phyloP scores from a whole-genome alignment of 53 echinoderm and acorn worm species.

The Paracentrotus lividus region DNA sequence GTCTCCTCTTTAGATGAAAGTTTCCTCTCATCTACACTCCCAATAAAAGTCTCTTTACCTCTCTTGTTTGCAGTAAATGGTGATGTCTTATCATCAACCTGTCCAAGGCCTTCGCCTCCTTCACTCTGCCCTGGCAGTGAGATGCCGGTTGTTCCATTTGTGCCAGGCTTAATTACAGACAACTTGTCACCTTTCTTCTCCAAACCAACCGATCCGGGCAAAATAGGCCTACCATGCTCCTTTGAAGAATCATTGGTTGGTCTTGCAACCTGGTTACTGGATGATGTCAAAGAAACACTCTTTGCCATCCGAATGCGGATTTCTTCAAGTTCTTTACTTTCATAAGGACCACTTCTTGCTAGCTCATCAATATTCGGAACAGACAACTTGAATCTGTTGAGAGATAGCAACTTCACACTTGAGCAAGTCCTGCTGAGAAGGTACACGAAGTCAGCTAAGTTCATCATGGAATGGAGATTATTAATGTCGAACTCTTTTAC shows the following conservation, averaged over 20 bases:
- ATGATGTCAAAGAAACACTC: neutral
- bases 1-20: neutral
- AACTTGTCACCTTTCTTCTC: neutral
- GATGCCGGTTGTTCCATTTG: neutral
- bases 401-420: neutral
- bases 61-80: neutral
- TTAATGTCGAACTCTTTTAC: neutral
- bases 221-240: neutral
- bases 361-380: neutral
- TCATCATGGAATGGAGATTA: conserved; percentile 3
- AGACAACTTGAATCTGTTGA: conserved; percentile 12
- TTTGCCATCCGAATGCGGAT: neutral
- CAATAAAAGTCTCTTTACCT: neutral
- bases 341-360: neutral
- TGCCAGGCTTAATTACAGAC: neutral
- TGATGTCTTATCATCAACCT: neutral
- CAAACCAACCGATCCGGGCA: neutral
- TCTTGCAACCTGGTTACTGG: neutral
- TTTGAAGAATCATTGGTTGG: neutral
- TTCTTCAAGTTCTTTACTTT: neutral
- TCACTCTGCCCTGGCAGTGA: neutral
- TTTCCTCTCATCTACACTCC: neutral
- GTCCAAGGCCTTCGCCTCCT: neutral
- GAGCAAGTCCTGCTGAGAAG: neutral
- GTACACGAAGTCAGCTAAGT: neutral